These are phyloP conservation scores for Carpatolechia fugitivella DNA, from an alignment of 2,888 invertebrate genomes.

Conservation along the genomic window DNA sequence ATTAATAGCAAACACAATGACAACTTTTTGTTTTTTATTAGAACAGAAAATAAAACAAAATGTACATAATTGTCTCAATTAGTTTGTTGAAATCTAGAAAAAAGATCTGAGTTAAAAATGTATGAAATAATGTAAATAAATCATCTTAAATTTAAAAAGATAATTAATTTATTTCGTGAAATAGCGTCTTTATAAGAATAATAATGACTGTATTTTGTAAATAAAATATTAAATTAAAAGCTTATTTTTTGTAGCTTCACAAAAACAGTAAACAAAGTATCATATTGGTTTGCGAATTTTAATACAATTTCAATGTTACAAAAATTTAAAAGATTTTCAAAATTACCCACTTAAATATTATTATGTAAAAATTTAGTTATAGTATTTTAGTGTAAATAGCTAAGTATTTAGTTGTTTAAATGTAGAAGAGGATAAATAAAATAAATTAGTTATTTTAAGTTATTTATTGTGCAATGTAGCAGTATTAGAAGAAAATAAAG, in stretches of 20 bases:
- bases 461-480: constrained; percentile 80
- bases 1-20: too few species aligned
- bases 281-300: neutral
- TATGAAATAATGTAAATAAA: neutral
- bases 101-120: too few species aligned
- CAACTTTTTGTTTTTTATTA: too few species aligned
- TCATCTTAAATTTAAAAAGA: constrained; percentile 6
- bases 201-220: neutral
- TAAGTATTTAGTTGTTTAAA: neutral
- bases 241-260: constrained; percentile 3
- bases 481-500: constrained; percentile 57
- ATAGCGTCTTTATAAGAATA: neutral
- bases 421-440: constrained; percentile 1
- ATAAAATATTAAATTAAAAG: neutral
- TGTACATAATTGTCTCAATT: too few species aligned
- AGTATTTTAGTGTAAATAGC: neutral
- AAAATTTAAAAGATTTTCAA: constrained; percentile 23
- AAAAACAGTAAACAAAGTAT: constrained; percentile 26
- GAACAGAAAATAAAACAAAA: too few species aligned
- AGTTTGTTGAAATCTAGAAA: too few species aligned
- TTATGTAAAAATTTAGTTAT: constrained; percentile 16
- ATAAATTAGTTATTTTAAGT: constrained; percentile 44
- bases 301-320: neutral
- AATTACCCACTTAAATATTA: constrained; percentile 53
- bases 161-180: constrained; percentile 31